A percentile compares a stretch with the other conserved stretches of the same genome.
phyloP scores from a whole-genome alignment of 2,113 vertebrate genomes.

The Serilophus lunatus region DNA sequence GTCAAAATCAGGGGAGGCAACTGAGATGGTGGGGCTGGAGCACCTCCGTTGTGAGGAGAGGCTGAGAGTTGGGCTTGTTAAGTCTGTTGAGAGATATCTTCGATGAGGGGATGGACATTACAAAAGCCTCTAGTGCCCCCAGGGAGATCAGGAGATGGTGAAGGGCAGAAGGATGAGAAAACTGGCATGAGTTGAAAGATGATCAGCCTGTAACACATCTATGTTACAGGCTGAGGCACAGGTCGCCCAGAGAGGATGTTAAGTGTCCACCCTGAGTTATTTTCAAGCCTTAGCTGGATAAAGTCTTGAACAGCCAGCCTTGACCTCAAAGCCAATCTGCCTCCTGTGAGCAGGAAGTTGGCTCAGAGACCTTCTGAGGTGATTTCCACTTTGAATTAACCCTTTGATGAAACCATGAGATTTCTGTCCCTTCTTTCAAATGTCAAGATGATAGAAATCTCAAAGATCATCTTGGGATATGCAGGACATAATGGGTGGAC shows the following conservation, averaged over 20 bases:
- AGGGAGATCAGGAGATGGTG: neutral
- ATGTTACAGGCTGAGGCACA: neutral
- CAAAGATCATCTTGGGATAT: neutral
- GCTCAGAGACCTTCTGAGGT: neutral
- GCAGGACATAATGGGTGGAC: neutral
- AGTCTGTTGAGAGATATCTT: neutral
- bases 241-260: neutral
- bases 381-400: neutral
- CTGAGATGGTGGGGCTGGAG: neutral
- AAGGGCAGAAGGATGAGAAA: neutral
- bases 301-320: neutral
- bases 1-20: neutral
- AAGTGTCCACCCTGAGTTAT: neutral
- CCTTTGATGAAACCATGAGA: neutral
- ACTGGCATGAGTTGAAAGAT: neutral
- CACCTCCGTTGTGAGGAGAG: neutral
- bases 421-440: neutral
- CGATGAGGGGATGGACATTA: rapidly evolving
- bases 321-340: neutral
- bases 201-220: neutral
- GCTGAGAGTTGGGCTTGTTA: neutral
- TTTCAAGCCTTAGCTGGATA: neutral
- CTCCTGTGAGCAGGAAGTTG: neutral
- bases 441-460: neutral
- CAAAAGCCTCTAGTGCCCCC: neutral